Conservation (phyloP, 35 echinoderm and acorn worm species). For the Ptychodera flava region DNA sequence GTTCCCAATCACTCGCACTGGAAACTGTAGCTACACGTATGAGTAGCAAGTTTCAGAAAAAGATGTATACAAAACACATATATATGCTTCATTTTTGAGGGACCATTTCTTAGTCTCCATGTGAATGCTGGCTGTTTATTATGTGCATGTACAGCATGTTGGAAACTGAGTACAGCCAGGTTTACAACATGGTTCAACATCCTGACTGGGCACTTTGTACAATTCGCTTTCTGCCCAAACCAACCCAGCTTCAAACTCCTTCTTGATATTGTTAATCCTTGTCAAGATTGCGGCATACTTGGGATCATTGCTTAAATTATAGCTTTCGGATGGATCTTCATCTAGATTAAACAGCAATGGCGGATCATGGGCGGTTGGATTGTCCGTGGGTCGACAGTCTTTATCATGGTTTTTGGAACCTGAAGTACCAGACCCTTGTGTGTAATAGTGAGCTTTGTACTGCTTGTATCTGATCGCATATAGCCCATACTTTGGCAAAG, state of each 20-base stretch:
- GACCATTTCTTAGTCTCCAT: too few relatives aligned
- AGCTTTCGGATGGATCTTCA: constrained; percentile 63
- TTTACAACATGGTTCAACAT: constrained; percentile 71
- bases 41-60: too few relatives aligned
- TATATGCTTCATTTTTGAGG: too few relatives aligned
- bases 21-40: too few relatives aligned
- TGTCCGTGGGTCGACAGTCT: constrained; percentile 47
- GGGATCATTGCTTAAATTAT: constrained; percentile 41
- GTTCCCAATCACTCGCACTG: too few relatives aligned
- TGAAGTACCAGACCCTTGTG: constrained; percentile 45
- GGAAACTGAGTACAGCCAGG: constrained; percentile 54
- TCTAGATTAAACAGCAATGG: constrained; percentile 56
- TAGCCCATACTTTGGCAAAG: constrained; percentile 20
- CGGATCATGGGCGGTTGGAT: constrained; percentile 43
- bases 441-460: constrained; percentile 92
- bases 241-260: constrained; percentile 60
- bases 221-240: constrained; percentile 47
- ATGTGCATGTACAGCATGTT: constrained; percentile 59
- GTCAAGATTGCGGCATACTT: constrained; percentile 38
- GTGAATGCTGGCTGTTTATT: too few relatives aligned
- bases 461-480: constrained; percentile 74
- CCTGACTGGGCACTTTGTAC: not conserved
- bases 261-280: constrained; percentile 36
- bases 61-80: too few relatives aligned
- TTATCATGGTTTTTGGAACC: constrained; percentile 43